phyloP scores from a whole-genome alignment of 1,140 invertebrate genomes.

The Brachystomella parvula region DNA sequence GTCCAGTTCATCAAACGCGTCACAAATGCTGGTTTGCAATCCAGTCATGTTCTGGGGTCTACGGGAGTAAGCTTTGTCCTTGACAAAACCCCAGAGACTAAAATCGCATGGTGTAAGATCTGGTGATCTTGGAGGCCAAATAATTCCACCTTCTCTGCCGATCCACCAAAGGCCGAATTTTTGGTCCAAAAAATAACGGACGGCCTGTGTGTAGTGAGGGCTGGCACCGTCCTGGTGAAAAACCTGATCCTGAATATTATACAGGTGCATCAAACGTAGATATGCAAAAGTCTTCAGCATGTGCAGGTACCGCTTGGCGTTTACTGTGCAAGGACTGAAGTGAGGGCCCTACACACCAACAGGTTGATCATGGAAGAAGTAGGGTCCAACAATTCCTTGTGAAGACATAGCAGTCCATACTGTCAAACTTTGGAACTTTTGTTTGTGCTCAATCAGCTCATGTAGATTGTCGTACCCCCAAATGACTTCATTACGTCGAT shows the following conservation, averaged over 20 bases:
- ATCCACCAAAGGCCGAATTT: conserved; percentile 17
- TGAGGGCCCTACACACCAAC: not conserved
- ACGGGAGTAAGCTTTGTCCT: not conserved
- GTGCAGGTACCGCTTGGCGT: not conserved
- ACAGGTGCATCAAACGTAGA: not conserved
- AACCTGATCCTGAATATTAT: not conserved
- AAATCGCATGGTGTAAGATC: conserved; percentile 30
- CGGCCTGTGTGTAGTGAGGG: not conserved
- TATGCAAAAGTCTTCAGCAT: not conserved
- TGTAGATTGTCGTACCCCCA: conserved; percentile 14
- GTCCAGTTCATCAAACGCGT: not conserved
- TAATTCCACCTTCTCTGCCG: conserved; percentile 21
- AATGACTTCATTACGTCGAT: conserved; percentile 26
- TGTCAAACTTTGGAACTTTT: conserved; percentile 18
- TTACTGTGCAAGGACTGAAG: conserved; percentile 1
- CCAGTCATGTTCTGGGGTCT: not conserved
- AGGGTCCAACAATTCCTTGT: conserved; percentile 21
- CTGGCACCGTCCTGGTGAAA: not conserved
- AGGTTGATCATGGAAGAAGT: conserved; percentile 19
- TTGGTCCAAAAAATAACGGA: not conserved
- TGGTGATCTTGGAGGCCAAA: conserved; percentile 27
- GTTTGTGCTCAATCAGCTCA: conserved; percentile 22
- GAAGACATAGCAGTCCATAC: conserved; percentile 19
- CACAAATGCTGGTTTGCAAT: not conserved
- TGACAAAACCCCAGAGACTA: conserved; percentile 21